Base-by-base conservation (phyloP, 2,797 vertebrate species). In the Sebastes vulpes region DNA sequence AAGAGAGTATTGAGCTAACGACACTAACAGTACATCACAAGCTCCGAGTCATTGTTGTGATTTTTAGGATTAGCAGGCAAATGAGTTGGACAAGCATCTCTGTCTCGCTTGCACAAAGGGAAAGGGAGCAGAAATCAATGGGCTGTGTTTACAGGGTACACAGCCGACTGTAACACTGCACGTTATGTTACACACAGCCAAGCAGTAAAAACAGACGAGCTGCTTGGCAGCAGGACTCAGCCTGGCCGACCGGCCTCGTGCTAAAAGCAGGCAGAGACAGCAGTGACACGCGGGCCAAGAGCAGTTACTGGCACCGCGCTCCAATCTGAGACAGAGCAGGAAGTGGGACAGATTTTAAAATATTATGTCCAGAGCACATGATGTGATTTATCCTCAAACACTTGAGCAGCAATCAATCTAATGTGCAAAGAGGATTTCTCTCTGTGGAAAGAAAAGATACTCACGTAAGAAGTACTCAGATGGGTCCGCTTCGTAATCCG, bases 381-480 rank as follows among this genome's bases (percentile, higher is more conserved):
- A 23, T 73, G 31, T 2, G 14, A 23, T 35, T 9, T 60, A 65
- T 48, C 20, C 60, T 35, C 28, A 12, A 14, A 61, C 35, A 9
- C 26, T 20, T 25, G 26, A 68, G 16, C 5, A 58, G 23, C 20
- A 46, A 67, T 42, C 14, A 32, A 20, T 20, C 57, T 57, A 11
- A 38, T 4, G n/a, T 20, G 9, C 3, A 18, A 20, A 48, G 6
- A 50, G 11, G 25, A 32, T 31, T 6, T 20, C 20, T 59, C 3
- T 56, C 3, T 20, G 48, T 18, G 10, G 48, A 71, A 68, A 63
- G 6, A 23, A 0, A 3, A 20, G 52, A 57, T 86, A 99, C 98
- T 99, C 95, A 99, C 98, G 98, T 95, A 99, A 96, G 96, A 99
- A 99, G 97, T 99, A 99, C 96, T 99, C 98, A 53, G 98, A 98